phyloP scores from a whole-genome alignment of 2,113 vertebrate genomes.

The Gopherus evgoodei region DNA sequence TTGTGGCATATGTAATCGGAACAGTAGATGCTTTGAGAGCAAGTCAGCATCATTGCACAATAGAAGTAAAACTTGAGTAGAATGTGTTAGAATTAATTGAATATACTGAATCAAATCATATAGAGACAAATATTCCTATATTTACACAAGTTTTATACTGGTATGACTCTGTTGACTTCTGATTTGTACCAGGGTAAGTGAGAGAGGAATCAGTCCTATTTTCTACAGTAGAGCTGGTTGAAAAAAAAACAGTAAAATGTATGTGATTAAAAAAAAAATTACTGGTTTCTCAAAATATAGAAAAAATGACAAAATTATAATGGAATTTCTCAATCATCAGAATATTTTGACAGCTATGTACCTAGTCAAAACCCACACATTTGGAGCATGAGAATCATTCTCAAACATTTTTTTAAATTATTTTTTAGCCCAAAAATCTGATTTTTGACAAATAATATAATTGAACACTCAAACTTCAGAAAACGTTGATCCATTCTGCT shows the following conservation, averaged over 20 bases:
- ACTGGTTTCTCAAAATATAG: not conserved
- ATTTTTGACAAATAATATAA: too few relatives aligned
- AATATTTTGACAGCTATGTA: not conserved
- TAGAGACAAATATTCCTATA: not conserved
- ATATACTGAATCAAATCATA: not conserved
- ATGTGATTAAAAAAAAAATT: not conserved
- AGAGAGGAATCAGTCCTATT: not conserved
- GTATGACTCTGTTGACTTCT: not conserved
- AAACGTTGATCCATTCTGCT: too few relatives aligned
- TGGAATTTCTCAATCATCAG: not conserved
- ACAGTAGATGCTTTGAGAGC: not conserved
- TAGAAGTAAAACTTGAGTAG: not conserved
- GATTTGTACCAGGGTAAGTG: not conserved
- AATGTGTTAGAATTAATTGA: not conserved
- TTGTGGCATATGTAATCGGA: not conserved
- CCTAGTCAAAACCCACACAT: not conserved
- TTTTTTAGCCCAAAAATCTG: too few relatives aligned
- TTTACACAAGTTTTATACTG: not conserved
- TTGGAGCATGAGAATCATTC: not conserved
- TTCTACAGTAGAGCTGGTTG: accelerated
- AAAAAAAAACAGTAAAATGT: not conserved
- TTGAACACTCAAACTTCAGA: too few relatives aligned
- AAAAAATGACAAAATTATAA: not conserved
- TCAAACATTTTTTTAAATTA: not conserved
- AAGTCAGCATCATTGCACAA: not conserved